Percentiles rank a stretch among this genome's conserved stretches.
These are phyloP conservation scores for Gortyna flavago DNA, from an alignment of 2,888 invertebrate genomes.

Conservation along the genomic window DNA sequence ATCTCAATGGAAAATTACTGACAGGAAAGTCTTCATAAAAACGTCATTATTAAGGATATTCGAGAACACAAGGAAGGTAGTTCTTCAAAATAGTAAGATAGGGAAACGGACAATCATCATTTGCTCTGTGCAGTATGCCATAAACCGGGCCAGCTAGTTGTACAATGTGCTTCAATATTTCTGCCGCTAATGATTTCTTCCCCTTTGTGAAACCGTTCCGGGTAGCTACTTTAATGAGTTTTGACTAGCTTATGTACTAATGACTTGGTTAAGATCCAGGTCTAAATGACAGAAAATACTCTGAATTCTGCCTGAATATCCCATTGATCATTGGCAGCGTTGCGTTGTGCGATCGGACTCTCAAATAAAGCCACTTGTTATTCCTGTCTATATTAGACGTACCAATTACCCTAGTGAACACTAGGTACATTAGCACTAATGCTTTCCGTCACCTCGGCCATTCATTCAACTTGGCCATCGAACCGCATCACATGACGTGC, in stretches of 20 bases:
- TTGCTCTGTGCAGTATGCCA: conserved; percentile 15
- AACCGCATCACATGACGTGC: conserved; percentile 63
- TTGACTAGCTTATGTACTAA: background rate
- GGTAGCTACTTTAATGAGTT: background rate
- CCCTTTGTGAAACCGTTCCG: background rate
- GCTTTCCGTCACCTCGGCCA: conserved; percentile 35
- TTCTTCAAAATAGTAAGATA: conserved; percentile 30
- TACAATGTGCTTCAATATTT: conserved; percentile 18
- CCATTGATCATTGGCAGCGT: background rate
- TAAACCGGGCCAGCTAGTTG: conserved; percentile 18
- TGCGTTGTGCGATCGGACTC: background rate
- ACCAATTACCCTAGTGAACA: conserved; percentile 6
- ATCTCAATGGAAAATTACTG: background rate
- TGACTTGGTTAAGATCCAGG: background rate
- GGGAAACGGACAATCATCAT: conserved; percentile 53
- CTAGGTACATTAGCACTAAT: conserved; percentile 12
- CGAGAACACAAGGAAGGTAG: background rate
- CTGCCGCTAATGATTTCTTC: conserved; percentile 26
- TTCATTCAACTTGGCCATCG: conserved; percentile 68
- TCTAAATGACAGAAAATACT: background rate
- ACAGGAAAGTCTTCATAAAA: background rate
- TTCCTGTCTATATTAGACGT: background rate
- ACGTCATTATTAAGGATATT: background rate
- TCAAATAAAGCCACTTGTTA: background rate
- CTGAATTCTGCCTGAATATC: background rate